These are phyloP conservation scores for Gadus macrocephalus DNA, from an alignment of 2,113 vertebrate genomes.

Conservation along the genomic window DNA sequence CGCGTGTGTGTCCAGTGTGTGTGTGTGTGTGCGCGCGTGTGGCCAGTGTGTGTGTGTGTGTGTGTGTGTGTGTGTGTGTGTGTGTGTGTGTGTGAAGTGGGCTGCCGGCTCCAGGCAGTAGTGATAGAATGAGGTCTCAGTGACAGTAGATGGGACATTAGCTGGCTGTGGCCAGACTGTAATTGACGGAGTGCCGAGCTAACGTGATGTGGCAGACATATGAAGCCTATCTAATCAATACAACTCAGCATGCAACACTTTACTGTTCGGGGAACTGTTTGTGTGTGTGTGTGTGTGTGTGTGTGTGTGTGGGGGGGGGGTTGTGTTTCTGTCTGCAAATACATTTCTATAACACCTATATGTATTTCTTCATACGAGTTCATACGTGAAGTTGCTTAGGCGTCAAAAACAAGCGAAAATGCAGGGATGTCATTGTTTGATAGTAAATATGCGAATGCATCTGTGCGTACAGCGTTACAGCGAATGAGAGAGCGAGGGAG, in stretches of 20 bases:
- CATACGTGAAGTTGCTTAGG: too few species aligned
- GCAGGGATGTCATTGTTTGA: too few species aligned
- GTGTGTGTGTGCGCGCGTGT: neutral
- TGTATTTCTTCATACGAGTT: neutral
- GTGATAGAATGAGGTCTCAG: constrained; percentile 52
- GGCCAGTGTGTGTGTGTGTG: constrained; percentile 1
- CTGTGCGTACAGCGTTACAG: constrained; percentile 3
- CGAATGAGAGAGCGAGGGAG: neutral
- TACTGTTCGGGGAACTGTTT: neutral
- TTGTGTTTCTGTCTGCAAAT: neutral
- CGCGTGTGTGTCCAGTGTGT: constrained; percentile 2
- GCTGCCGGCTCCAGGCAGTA: constrained; percentile 17
- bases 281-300: constrained; percentile 11
- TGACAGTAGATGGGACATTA: constrained; percentile 48
- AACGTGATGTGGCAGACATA: constrained; percentile 64
- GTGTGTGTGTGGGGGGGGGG: constrained; percentile 19
- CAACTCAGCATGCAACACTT: constrained; percentile 8
- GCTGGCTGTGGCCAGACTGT: constrained; percentile 44
- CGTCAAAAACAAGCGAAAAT: too few species aligned
- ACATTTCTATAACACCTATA: neutral
- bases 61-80: constrained; percentile 21
- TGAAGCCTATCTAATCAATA: constrained; percentile 62
- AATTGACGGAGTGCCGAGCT: constrained; percentile 62
- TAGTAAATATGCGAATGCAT: constrained; percentile 28
- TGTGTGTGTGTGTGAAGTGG: constrained; percentile 22